A percentile compares a stretch with the other conserved stretches of the same genome.
Conservation (phyloP, 2,113 vertebrate genomes). For the Spea bombifrons region DNA sequence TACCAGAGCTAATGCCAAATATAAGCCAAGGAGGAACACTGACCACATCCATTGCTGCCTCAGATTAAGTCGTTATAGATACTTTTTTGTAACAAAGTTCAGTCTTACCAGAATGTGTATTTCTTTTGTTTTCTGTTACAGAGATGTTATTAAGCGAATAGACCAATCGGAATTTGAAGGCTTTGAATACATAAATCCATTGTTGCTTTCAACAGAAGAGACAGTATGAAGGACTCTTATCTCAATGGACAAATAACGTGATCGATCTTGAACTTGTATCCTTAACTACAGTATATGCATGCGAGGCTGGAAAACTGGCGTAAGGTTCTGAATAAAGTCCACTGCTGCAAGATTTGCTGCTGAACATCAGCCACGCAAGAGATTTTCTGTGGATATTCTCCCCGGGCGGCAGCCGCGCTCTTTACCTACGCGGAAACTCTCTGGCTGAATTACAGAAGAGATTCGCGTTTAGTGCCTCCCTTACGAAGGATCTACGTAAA, state of each 20-base stretch:
- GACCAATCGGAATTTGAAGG: conserved; percentile 98
- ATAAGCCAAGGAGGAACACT: too few species aligned
- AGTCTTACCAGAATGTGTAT: neutral
- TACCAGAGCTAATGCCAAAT: too few species aligned
- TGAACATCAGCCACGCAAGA: conserved; percentile 58
- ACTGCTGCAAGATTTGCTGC: conserved; percentile 62
- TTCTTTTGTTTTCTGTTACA: conserved; percentile 47
- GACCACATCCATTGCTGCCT: too few species aligned
- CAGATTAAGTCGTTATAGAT: too few species aligned
- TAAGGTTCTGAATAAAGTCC: conserved; percentile 61
- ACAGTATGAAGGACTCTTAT: conserved; percentile 79
- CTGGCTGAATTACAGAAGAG: conserved; percentile 61
- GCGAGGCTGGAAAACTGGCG: conserved; percentile 64
- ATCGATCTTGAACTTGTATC: conserved; percentile 63
- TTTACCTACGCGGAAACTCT: conserved; percentile 56
- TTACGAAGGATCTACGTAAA: conserved; percentile 52
- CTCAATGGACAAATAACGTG: conserved; percentile 52
- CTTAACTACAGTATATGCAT: conserved; percentile 74
- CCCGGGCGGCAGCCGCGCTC: conserved; percentile 56
- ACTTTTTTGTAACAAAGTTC: too few species aligned
- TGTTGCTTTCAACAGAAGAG: conserved; percentile 91
- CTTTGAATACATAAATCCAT: conserved; percentile 97
- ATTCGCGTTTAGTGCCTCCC: conserved; percentile 66
- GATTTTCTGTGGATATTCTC: conserved; percentile 63
- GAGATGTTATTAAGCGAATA: conserved; percentile 95